Conservation (phyloP, 1,140 invertebrate genomes). For the Aphelenchoides besseyi region DNA sequence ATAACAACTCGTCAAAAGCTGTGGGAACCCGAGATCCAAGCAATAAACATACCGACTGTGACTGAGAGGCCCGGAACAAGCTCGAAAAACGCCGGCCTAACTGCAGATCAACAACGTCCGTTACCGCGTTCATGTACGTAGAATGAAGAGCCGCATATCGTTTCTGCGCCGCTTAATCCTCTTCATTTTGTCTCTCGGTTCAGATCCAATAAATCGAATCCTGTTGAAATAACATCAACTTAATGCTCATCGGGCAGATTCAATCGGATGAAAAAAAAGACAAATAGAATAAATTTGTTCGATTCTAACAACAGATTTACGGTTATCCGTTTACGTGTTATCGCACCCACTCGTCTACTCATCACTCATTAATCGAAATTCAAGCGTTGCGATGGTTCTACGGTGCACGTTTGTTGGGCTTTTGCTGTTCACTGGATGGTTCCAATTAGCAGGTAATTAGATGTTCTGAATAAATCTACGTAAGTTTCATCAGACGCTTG, state of each 20-base stretch:
- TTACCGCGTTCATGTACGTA: no score
- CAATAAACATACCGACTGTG: neutral
- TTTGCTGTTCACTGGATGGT: neutral
- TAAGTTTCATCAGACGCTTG: slow-evolving; percentile 9
- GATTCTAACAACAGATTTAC: no score
- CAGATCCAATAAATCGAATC: slow-evolving; percentile 5
- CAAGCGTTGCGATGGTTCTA: neutral
- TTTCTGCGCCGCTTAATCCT: neutral
- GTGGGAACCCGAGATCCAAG: neutral
- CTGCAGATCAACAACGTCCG: no score
- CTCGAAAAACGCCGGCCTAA: neutral
- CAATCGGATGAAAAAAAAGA: no score
- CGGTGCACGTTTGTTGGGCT: neutral
- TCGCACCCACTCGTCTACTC: neutral
- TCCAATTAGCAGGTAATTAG: neutral
- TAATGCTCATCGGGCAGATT: no score
- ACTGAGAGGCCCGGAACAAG: neutral
- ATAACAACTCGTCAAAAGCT: neutral
- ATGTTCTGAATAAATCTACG: neutral
- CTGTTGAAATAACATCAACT: neutral
- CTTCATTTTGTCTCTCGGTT: neutral
- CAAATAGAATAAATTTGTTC: no score
- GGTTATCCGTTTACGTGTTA: no score
- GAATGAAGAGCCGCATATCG: no score
- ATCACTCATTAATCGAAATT: neutral